Conservation (phyloP, 35 echinoderm and acorn worm species). For the Holothuria glaberrima region DNA sequence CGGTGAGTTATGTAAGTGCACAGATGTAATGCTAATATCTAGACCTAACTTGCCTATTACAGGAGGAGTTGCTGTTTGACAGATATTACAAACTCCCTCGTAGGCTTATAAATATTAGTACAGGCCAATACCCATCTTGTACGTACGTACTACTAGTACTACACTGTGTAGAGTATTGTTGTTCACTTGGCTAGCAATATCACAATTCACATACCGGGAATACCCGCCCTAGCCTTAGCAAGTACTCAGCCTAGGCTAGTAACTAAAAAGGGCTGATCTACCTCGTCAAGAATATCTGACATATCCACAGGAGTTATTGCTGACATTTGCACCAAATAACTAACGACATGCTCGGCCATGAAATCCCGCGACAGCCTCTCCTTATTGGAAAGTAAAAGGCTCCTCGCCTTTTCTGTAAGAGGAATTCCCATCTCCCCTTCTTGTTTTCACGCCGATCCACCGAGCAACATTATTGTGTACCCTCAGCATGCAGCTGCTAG, state of each 20-base stretch:
- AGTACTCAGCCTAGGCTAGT: neutral
- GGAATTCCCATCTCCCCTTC: slow-evolving; percentile 31
- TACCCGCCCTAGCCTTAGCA: slow-evolving; percentile 2
- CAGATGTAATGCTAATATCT: too few relatives aligned
- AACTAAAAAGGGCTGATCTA: neutral
- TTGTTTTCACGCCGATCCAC: too few relatives aligned
- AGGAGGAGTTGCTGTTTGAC: too few relatives aligned
- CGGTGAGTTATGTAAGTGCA: too few relatives aligned
- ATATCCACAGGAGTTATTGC: slow-evolving; percentile 30
- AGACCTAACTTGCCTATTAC: too few relatives aligned
- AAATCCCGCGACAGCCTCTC: slow-evolving; percentile 23
- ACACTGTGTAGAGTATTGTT: neutral
- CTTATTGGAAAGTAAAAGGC: slow-evolving; percentile 32
- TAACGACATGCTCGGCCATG: slow-evolving; percentile 50
- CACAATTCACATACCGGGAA: neutral
- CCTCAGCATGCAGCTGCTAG: too few relatives aligned
- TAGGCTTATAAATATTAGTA: too few relatives aligned
- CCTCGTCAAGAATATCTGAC: slow-evolving; percentile 43
- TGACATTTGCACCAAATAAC: slow-evolving; percentile 45
- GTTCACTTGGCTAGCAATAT: neutral
- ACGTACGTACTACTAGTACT: neutral
- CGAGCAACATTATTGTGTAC: too few relatives aligned
- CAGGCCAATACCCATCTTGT: neutral
- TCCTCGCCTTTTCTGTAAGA: slow-evolving; percentile 48
- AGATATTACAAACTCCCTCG: too few relatives aligned